Evolutionary conservation across 2,888 invertebrate genomes (phyloP), one percentile per base, ranked within the genome.

Genomic region (Troides aeacus): DNA sequence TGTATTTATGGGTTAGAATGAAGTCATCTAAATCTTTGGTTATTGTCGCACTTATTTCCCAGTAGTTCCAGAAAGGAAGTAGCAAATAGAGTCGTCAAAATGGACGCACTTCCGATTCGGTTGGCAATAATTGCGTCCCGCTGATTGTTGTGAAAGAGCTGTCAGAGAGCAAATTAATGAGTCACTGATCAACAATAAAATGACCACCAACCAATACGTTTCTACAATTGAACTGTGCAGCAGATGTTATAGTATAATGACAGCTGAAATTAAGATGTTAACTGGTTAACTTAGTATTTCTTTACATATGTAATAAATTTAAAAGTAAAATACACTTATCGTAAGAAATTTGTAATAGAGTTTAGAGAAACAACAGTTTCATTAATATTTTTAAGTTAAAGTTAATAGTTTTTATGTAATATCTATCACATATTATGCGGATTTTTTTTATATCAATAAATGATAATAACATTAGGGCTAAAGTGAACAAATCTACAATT

Each of bases 61-160:
- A 73, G 72, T 72, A 68, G 70, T 70, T 75, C 74, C 75, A 77
- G 74, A 77, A 79, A 81, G 88, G 88, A 89, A 87, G 81, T 80
- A 73, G 79, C 77, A 80, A 83, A 92, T 91, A 83, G 87, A 92
- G 88, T 80, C 83, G 84, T 88, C 89, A 87, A 83, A 84, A 81
- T 84, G 76, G 78, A 79, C 78, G 75, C 75, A 81, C 80, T 86
- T 92, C 92, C 91, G 90, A 84, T 72, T 70, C 70, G 75, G 77
- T 76, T 78, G 76, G 81, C 81, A 82, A 81, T 74, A 75, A 75
- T 79, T 81, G 84, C 83, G 77, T 79, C 91, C 92, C 81, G 87
- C 87, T 83, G 92, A 77, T 89, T 90, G 89, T 91, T 91, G 86
- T 90, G 90, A 89, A 90, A 81, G 84, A 86, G 81, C 84, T 86